Evolutionary conservation across 2,797 vertebrate genomes (phyloP), one percentile per base, ranked within the genome.

Genomic region (Oreochromis grahami): DNA sequence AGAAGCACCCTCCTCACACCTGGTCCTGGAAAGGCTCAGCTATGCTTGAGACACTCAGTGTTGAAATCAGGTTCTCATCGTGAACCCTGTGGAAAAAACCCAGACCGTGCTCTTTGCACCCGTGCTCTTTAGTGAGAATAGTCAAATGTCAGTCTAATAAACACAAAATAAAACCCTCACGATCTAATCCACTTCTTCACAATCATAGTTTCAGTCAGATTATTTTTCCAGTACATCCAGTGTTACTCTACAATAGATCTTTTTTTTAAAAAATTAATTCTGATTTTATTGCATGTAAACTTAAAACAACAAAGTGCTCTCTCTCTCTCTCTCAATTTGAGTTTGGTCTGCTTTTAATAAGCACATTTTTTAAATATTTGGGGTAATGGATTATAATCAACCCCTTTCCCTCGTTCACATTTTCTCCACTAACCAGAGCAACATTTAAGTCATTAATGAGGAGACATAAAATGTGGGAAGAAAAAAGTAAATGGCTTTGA

Each of bases 391-490:
- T 91, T 55, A 84, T 79, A 88, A 89, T 74, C 52, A 80, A 24
- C 51, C 48, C 79, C 45, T 32, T 56, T 36, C 76, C 48, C 60
- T 50, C 17, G 58, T 50, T 84, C 80, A 15, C 78, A 77, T 79
- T 81, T 85, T 76, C 77, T 86, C 79, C 52, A 51, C 84, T 81
- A 87, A 86, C 79, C 81, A 85, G 83, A 89, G 82, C 82, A 86
- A 84, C 80, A 87, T 90, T 91, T 81, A 86, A 90, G 85, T 7
- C 84, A 89, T 92, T 91, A 93, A 93, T 87, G 83, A 88, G 91
- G 81, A 85, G 87, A 87, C 87, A 88, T 87, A 84, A 89, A 88
- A 85, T 81, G 79, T 43, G 74, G 17, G 60, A 76, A 58, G 79
- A 58, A 65, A 76, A 41, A 2, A 65, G 45, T 79, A 65, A 21